Base-by-base conservation (phyloP, 2,113 vertebrate genomes). In the Todiramphus saurophagus region DNA sequence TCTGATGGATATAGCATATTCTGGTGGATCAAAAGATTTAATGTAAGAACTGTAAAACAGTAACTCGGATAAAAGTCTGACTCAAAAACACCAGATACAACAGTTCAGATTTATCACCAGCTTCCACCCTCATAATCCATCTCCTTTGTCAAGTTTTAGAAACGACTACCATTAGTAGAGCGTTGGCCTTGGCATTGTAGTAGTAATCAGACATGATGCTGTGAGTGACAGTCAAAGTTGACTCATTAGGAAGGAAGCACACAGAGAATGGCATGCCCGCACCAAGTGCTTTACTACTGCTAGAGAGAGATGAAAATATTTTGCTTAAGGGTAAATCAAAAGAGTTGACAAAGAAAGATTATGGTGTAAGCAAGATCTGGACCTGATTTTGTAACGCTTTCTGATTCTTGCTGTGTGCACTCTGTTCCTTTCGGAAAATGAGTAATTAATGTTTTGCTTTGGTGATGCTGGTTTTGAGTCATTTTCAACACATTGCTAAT, bases 1-100 rank as follows among this genome's bases (percentile, higher is more conserved):
- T 93, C 63, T 77, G 92, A 95, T 63, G 72, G 90, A 95, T 94
- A 85, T 24, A 92, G 69, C 64, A 63, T 70, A 43, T 66, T 60
- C 51, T 83, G 51, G 73, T 48, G 86, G 94, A 90, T 72, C 83
- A 89, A 83, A 94, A 95, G 86, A 88, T 80, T 92, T 94, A 95
- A 82, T 55, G 23, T 46, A 89, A 85, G 56, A 88, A 83, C 35
- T 69, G 72, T 83, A 90, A 90, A 96, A 46, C 19, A 51, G 75
- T 48, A 39, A 78, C 68, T 94, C 83, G 77, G 79, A 55, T 80
- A 77, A 74, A 81, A 97, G 86, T 67, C 94, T 70, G 73, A 35
- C 56, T 63, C 2, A 1, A 86, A 55, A 83, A 83, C 69, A 86
- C 31, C 79, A 69, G 70, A 83, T 62, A 28, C 55, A 83, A 37